Evolutionary conservation across 2,113 vertebrate genomes (phyloP), one percentile per base, ranked within the genome.

Genomic region (Oplegnathus fasciatus): DNA sequence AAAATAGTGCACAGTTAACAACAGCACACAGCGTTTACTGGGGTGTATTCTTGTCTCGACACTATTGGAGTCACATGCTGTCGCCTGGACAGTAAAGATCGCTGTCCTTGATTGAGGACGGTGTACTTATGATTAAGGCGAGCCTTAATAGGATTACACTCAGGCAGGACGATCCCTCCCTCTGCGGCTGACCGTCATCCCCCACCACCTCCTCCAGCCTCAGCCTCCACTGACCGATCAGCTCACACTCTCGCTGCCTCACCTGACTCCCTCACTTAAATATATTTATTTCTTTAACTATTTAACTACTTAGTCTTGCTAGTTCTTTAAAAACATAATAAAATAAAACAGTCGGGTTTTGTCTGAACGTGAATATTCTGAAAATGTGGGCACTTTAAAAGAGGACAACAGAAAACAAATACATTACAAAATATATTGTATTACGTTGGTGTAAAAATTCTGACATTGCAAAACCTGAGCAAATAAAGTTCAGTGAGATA

Each of bases 101-200:
- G 57, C 44, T 20, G 89, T 58, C 70, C 83, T 78, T 85, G 78
- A 91, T 70, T 86, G 78, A 86, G 78, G 84, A 71, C 73, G 20
- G 44, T 17, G 80, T 75, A 75, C 75, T 70, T 24, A 55, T 77
- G 69, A 91, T 94, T 91, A 91, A 80, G 78, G 89, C 50, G 8
- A 88, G 80, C 79, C 73, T 89, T 89, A 94, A 92, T 86, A 69
- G 85, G 92, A 93, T 94, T 90, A 92, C 42, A 28, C 67, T 61
- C 10, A n/a, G 67, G 22, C 58, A 40, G 75, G 62, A 67, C 40
- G 75, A 78, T 82, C 84, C 82, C 69, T 69, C 81, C 66, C 62
- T 32, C 75, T 68, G 20, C 65, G 65, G 76, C 75, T 57, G 77
- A 61, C 46, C 17, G 4, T 15, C 75, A 28, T 44, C 66, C 78